phyloP scores from a whole-genome alignment of 2,888 invertebrate genomes.

The Alloscopus bannaensis region DNA sequence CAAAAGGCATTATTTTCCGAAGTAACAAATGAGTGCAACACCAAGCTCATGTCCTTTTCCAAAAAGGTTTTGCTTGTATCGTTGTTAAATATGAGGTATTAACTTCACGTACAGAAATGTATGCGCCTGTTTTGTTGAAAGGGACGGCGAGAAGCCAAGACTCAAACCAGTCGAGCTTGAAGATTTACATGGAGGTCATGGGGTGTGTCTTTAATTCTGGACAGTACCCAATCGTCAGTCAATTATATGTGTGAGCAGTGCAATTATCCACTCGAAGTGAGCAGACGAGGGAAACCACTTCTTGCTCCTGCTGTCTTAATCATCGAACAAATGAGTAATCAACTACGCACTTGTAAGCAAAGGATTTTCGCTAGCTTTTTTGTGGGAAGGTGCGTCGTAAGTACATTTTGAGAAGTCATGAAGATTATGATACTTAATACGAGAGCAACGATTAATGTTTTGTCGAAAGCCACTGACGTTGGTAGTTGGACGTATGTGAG shows the following conservation, averaged over 20 bases:
- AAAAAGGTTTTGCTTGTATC: not conserved
- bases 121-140: not conserved
- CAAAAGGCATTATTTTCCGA: constrained; percentile 14
- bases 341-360: not conserved
- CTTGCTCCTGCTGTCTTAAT: not conserved
- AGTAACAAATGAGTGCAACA: not conserved
- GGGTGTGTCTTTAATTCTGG: constrained; percentile 69
- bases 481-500: no score
- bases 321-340: constrained; percentile 3
- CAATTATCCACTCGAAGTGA: constrained; percentile 27
- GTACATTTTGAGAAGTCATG: no score
- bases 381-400: no score
- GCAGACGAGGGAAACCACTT: constrained; percentile 12
- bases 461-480: no score
- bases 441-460: no score
- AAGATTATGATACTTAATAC: no score
- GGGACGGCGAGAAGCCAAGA: constrained; percentile 16
- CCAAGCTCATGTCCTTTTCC: no score
- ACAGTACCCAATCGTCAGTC: constrained; percentile 70
- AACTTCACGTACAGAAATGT: no score
- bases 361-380: not conserved
- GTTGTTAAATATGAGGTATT: not conserved
- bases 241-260: constrained; percentile 63
- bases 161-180: constrained; percentile 55
- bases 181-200: constrained; percentile 66